phyloP scores from a whole-genome alignment of 2,113 vertebrate species.

The Sebastes fasciatus region DNA sequence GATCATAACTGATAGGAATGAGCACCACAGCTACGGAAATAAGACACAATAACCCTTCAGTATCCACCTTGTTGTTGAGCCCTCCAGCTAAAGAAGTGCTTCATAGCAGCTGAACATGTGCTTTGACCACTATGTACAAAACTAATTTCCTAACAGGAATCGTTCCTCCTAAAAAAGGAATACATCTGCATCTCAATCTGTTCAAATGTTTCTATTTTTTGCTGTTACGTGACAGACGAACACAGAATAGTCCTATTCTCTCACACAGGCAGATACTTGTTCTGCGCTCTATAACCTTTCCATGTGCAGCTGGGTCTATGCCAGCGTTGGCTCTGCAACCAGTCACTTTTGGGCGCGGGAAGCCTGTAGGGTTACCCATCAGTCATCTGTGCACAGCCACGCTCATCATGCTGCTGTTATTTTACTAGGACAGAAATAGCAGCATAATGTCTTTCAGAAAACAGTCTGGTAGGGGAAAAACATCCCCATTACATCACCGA shows the following conservation, averaged over 20 bases:
- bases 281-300: conserved; percentile 38
- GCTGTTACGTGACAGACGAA: conserved; percentile 16
- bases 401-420: conserved; percentile 55
- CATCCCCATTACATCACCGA: conserved; percentile 55
- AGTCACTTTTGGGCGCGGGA: conserved; percentile 40
- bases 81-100: not conserved
- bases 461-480: conserved; percentile 40
- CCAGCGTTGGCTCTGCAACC: conserved; percentile 42
- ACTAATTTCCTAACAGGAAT: conserved; percentile 35
- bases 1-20: not conserved
- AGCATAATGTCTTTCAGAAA: conserved; percentile 62
- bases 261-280: conserved; percentile 37
- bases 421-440: conserved; percentile 66
- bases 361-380: conserved; percentile 61
- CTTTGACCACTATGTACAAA: conserved; percentile 30
- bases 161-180: conserved; percentile 2
- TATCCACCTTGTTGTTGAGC: not conserved
- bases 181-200: not conserved
- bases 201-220: conserved; percentile 6
- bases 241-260: conserved; percentile 15
- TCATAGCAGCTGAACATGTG: conserved; percentile 34
- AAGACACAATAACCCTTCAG: not conserved
- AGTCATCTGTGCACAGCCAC: conserved; percentile 52
- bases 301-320: conserved; percentile 27
- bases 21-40: not conserved